phyloP scores from a whole-genome alignment of 2,888 invertebrate genomes.

The Lasioglossum villosulum region DNA sequence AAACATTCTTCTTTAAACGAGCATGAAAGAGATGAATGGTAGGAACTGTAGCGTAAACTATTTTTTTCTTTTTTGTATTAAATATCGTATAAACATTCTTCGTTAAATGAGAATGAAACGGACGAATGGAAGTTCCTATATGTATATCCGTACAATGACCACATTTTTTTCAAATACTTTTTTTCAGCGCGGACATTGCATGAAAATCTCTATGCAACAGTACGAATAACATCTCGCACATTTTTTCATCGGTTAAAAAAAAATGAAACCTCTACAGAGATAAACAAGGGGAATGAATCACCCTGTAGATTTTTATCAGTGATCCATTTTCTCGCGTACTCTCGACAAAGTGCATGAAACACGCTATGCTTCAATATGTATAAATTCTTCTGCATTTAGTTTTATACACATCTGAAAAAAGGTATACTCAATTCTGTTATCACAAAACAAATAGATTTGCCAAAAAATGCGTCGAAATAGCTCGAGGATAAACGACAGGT shows the following conservation, averaged over 20 bases:
- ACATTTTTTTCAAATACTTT: conserved; percentile 1
- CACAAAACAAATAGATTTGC: background rate
- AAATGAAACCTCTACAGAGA: background rate
- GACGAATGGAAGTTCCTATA: background rate
- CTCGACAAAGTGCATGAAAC: background rate
- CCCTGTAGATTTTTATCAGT: background rate
- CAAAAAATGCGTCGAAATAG: background rate
- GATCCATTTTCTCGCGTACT: background rate
- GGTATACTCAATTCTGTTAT: background rate
- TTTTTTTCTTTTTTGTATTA: no score
- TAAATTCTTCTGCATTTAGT: background rate
- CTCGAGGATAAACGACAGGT: background rate
- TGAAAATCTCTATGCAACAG: background rate
- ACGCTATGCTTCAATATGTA: background rate
- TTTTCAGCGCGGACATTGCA: background rate
- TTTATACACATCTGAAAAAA: background rate
- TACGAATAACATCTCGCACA: background rate
- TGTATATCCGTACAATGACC: background rate
- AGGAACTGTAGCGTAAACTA: no score
- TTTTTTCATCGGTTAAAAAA: background rate
- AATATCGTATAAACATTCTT: background rate
- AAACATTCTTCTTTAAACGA: no score
- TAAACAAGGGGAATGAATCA: background rate
- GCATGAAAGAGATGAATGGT: no score
- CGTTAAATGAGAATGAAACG: background rate